phyloP scores from a whole-genome alignment of 2,888 invertebrate genomes.

The Drosophila sordidula region DNA sequence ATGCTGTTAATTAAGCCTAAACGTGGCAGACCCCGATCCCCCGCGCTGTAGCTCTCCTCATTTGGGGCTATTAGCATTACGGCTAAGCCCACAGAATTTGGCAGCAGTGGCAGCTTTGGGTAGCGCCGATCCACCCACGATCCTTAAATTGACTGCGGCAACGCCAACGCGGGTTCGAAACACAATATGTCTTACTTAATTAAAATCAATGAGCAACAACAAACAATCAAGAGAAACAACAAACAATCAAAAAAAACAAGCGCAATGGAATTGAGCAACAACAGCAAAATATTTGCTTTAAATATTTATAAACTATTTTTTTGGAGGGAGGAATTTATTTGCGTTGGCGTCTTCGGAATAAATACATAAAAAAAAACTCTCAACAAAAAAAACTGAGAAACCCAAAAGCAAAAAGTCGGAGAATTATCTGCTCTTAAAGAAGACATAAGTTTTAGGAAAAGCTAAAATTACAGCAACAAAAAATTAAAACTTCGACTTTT shows the following conservation, averaged over 20 bases:
- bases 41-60: too few species aligned
- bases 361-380: neutral
- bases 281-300: constrained; percentile 42
- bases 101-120: neutral
- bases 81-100: neutral
- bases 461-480: neutral
- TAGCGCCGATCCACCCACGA: constrained; percentile 53
- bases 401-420: neutral
- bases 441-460: neutral
- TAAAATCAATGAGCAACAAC: constrained; percentile 27
- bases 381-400: neutral
- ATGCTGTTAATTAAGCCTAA: constrained; percentile 51
- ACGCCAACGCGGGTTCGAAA: constrained; percentile 27
- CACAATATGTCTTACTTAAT: constrained; percentile 44
- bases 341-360: constrained; percentile 43
- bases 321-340: neutral
- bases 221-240: constrained; percentile 4
- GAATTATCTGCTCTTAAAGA: neutral
- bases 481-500: too few species aligned
- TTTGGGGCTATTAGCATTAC: neutral
- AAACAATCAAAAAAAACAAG: constrained; percentile 10
- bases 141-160: constrained; percentile 44
- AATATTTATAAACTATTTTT: constrained; percentile 62
- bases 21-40: neutral
- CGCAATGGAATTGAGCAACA: neutral